Conservation (phyloP, 2,888 invertebrate genomes). For the Baronia brevicornis region DNA sequence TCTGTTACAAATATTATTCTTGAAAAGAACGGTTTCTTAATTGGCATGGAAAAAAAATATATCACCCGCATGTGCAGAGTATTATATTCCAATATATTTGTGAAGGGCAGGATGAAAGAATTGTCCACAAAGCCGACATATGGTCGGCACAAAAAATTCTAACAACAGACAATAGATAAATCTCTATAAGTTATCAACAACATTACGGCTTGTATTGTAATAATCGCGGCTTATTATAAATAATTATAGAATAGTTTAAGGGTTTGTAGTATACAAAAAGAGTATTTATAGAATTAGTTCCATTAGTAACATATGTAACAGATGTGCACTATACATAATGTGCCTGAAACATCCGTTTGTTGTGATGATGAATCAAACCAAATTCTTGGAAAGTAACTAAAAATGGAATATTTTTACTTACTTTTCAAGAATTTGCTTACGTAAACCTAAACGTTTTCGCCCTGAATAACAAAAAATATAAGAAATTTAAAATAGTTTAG, state of each 20-base stretch:
- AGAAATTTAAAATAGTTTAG: too few relatives aligned
- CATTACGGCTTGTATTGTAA: too few relatives aligned
- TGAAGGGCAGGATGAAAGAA: conserved; percentile 35
- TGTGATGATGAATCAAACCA: conserved; percentile 29
- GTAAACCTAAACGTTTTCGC: too few relatives aligned
- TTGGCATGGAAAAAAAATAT: too few relatives aligned
- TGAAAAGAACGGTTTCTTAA: too few relatives aligned
- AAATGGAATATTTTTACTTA: too few relatives aligned
- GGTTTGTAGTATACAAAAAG: neutral
- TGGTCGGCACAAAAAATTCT: conserved; percentile 46
- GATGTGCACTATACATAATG: conserved; percentile 3
- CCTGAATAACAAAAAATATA: too few relatives aligned
- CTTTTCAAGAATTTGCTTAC: too few relatives aligned
- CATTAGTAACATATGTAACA: conserved; percentile 4
- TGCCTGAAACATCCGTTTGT: conserved; percentile 6
- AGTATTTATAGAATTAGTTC: neutral
- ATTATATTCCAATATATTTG: conserved; percentile 33
- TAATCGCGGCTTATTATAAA: neutral
- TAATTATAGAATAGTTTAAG: neutral
- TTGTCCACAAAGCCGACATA: conserved; percentile 47
- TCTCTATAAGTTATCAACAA: too few relatives aligned
- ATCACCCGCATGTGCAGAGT: conserved; percentile 60
- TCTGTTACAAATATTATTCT: too few relatives aligned
- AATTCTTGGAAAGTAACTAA: conserved; percentile 28
- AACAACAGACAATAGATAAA: conserved; percentile 36